These are phyloP conservation scores for Grammomys surdaster DNA, from an alignment of 2,113 vertebrate species.

Conservation along the genomic window DNA sequence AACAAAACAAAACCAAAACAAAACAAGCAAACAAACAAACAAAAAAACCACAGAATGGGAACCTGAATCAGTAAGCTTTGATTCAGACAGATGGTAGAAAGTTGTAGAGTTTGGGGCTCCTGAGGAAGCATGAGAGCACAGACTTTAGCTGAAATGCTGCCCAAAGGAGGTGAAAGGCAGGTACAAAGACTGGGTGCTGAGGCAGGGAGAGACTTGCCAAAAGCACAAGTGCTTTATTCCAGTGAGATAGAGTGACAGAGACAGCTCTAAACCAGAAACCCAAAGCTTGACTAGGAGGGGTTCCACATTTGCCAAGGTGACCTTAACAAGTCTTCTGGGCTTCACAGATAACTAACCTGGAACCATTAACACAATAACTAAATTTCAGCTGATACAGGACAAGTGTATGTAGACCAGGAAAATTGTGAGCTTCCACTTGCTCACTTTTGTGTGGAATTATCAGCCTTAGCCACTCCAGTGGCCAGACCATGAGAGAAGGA, in stretches of 20 bases:
- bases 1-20: neutral
- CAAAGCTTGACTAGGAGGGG: neutral
- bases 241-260: neutral
- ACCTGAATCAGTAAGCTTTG: neutral
- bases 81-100: neutral
- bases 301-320: neutral
- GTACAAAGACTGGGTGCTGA: neutral
- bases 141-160: neutral
- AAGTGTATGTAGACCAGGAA: neutral
- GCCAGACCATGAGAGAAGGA: neutral
- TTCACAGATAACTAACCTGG: neutral
- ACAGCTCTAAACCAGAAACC: neutral
- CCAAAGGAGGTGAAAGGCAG: neutral
- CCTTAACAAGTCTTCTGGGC: slow-evolving; percentile 25
- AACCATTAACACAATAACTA: slow-evolving; percentile 17
- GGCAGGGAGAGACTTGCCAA: neutral
- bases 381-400: neutral
- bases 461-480: neutral
- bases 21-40: too few species aligned
- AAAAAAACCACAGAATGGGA: neutral
- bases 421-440: neutral
- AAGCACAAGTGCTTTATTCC: neutral
- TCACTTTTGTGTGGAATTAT: neutral
- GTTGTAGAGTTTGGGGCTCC: neutral
- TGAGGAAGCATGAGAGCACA: neutral